A percentile compares a stretch with the other conserved stretches of the same genome.
Evolutionary conservation across 2,113 vertebrate species (phyloP).

Genomic region (Nycticryphes semicollaris): DNA sequence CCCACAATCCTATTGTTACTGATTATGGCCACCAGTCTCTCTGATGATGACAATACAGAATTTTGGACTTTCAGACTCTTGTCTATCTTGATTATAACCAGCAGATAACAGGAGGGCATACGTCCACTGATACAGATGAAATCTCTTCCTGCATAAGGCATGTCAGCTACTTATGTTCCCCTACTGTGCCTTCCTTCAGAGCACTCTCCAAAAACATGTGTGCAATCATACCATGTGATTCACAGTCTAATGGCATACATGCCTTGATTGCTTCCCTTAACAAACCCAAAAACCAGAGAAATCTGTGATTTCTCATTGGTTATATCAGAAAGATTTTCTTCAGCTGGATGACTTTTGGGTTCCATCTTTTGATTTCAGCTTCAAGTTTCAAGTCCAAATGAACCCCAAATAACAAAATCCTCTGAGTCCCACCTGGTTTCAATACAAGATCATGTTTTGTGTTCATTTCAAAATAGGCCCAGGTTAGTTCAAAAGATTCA

Average conservation of each 20-base stretch:
- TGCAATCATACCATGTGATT: neutral
- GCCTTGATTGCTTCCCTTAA: neutral
- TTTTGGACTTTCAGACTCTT: neutral
- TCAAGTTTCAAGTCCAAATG: constrained; percentile 36
- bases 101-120: neutral
- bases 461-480: constrained; percentile 8
- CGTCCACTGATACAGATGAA: neutral
- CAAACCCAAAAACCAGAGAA: neutral
- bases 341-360: neutral
- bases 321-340: constrained; percentile 20
- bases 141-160: neutral
- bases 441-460: constrained; percentile 54
- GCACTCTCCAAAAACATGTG: neutral
- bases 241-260: neutral
- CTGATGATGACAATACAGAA: neutral
- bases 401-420: constrained; percentile 20
- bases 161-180: neutral
- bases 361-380: constrained; percentile 23
- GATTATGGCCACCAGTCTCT: neutral
- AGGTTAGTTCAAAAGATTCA: constrained; percentile 58
- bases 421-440: constrained; percentile 51
- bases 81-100: neutral
- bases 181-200: neutral
- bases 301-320: neutral
- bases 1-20: neutral